These are phyloP conservation scores for Rhinichthys klamathensis DNA, from an alignment of 2,113 vertebrate genomes.

Conservation along the genomic window DNA sequence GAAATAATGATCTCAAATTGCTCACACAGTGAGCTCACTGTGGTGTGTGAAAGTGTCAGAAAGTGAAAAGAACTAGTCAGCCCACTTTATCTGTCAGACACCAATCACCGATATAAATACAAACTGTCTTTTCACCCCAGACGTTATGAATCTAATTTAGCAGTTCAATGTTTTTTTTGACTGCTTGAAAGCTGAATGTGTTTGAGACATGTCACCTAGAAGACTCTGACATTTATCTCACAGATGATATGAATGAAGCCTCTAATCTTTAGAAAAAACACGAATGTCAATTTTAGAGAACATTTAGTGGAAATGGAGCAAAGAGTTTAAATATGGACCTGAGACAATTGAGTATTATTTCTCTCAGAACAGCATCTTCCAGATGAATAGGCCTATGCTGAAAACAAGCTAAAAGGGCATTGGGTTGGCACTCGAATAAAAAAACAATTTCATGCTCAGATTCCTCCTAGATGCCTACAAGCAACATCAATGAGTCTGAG, in stretches of 20 bases:
- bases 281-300: neutral
- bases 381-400: neutral
- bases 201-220: neutral
- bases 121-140: conserved; percentile 13
- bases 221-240: conserved; percentile 2
- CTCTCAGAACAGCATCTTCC: neutral
- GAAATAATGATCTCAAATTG: conserved; percentile 40
- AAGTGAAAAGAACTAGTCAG: conserved; percentile 37
- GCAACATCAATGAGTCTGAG: neutral
- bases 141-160: conserved; percentile 1
- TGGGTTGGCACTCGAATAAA: neutral
- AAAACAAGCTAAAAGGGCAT: neutral
- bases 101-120: conserved; percentile 15
- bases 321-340: neutral
- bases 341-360: neutral
- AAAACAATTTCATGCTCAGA: conserved; percentile 37
- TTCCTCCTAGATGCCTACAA: conserved; percentile 15
- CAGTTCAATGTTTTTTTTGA: conserved; percentile 14
- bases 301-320: neutral
- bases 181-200: conserved; percentile 1
- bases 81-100: conserved; percentile 33
- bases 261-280: neutral
- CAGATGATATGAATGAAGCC: neutral
- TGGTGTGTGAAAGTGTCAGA: conserved; percentile 7
- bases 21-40: conserved; percentile 35